Evolutionary conservation across 2,888 invertebrate species (phyloP).

Genomic region (Rhagonycha fulva): DNA sequence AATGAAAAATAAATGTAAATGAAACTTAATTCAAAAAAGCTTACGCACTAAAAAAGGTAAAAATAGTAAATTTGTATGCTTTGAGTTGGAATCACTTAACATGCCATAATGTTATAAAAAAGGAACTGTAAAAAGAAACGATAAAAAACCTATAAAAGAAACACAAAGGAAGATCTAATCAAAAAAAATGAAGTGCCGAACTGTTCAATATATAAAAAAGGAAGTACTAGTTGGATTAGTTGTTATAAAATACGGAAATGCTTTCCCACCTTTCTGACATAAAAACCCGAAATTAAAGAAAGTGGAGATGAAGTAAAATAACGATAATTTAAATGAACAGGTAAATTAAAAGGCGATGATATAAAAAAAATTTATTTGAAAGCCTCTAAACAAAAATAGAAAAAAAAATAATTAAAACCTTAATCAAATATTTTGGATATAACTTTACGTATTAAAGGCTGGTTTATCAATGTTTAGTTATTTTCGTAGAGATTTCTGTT

Average conservation of each 20-base stretch:
- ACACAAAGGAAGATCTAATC: background rate
- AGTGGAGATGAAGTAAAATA: background rate
- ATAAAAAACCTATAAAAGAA: background rate
- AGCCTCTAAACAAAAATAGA: background rate
- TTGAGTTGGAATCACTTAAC: background rate
- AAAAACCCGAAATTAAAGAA: background rate
- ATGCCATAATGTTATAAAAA: background rate
- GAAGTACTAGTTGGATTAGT: background rate
- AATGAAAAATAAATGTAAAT: background rate
- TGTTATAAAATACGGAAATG: background rate
- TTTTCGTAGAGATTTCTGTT: too few species aligned
- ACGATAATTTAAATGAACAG: background rate
- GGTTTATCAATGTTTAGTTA: too few species aligned
- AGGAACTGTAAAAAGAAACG: background rate
- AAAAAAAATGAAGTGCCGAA: background rate
- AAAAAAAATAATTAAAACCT: background rate
- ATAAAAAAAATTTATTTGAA: too few species aligned
- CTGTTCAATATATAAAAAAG: background rate
- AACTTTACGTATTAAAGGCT: too few species aligned
- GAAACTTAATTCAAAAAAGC: background rate
- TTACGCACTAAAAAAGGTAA: background rate
- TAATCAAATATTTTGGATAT: too few species aligned
- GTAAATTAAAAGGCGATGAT: too few species aligned
- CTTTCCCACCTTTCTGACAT: background rate
- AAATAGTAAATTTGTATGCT: background rate